Evolutionary conservation across 53 echinoderm and acorn worm genomes (phyloP), one percentile per base, ranked within the genome.

Genomic region (Stichopus horrens): DNA sequence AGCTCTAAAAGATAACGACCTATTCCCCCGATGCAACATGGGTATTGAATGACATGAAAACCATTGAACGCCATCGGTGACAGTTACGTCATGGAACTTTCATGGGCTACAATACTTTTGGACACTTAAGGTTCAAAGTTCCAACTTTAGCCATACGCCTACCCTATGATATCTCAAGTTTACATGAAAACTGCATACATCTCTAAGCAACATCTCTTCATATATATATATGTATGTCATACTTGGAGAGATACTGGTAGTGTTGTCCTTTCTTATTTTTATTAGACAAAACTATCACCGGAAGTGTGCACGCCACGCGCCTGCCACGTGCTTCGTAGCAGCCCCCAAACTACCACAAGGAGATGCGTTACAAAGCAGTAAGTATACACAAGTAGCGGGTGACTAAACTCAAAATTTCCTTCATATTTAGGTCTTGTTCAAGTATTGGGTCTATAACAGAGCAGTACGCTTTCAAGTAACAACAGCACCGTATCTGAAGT

Each of bases 271-370:
- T 83, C 66, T 77, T 81, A 68, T 37, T 57, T 23, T 86, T 59
- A 73, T 67, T 90, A 99, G 99, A 83, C 93, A 96, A 79, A 92
- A 92, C 74, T 99, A 94, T 87, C 99, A 99, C 76, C 92, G 99
- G 23, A 92, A 94, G 74, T 99, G 99, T 88, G 99, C 99, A 21
- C 89, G 93, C 54, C 95, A 93, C 75, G 97, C 95, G 21, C 94
- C 97, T 8, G 82, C 95, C 7, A 93, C 91, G 52, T 97, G 97
- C 67, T 90, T 92, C 14, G 92, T 97, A 54, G 92, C 87, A 57
- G 89, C 86, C 19, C 87, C 87, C 3, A 86, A 86, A 57, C 16
- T 74, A 9, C 75, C 74, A 16, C 11, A 86, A 53, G 87, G 75
- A 53, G 75, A 86, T 52, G 74, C 74, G 8, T 53, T 86, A 54